A percentile compares a stretch with the other conserved stretches of the same genome.
These are phyloP conservation scores for Paraplagusia blochii DNA, from an alignment of 2,113 vertebrate species.

Conservation along the genomic window DNA sequence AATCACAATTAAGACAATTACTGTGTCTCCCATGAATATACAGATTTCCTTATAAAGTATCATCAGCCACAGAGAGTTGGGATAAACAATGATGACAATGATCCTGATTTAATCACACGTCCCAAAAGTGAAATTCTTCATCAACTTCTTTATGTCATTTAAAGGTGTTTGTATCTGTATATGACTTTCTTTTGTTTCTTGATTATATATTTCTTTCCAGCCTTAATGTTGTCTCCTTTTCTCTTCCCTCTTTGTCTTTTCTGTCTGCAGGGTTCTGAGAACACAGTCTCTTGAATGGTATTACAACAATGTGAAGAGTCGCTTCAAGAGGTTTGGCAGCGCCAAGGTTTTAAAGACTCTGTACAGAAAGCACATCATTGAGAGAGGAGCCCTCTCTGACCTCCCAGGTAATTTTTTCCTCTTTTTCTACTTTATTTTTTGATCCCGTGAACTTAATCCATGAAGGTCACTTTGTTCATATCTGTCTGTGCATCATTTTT, in stretches of 20 bases:
- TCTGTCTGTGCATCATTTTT: neutral
- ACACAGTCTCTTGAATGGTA: slow-evolving; percentile 96
- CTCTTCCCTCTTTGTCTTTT: neutral
- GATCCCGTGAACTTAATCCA: neutral
- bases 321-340: slow-evolving; percentile 96
- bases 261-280: slow-evolving; percentile 80
- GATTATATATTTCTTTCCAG: slow-evolving; percentile 41
- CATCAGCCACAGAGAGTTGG: too few species aligned
- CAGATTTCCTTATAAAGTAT: too few species aligned
- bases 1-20: too few species aligned
- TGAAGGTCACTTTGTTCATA: neutral
- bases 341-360: slow-evolving; percentile 96
- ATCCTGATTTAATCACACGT: too few species aligned
- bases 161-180: too few species aligned
- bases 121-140: too few species aligned
- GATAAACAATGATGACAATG: too few species aligned
- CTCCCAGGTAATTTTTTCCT: slow-evolving; percentile 76
- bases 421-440: neutral
- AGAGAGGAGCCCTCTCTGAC: slow-evolving; percentile 81
- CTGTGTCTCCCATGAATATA: too few species aligned
- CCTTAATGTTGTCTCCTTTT: slow-evolving; percentile 12
- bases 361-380: slow-evolving; percentile 88
- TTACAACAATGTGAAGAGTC: slow-evolving; percentile 94
- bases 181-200: slow-evolving; percentile 2
- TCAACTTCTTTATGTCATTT: too few species aligned